Evolutionary conservation across 1,140 invertebrate species (phyloP).

Genomic region (Drosophila bocqueti): DNA sequence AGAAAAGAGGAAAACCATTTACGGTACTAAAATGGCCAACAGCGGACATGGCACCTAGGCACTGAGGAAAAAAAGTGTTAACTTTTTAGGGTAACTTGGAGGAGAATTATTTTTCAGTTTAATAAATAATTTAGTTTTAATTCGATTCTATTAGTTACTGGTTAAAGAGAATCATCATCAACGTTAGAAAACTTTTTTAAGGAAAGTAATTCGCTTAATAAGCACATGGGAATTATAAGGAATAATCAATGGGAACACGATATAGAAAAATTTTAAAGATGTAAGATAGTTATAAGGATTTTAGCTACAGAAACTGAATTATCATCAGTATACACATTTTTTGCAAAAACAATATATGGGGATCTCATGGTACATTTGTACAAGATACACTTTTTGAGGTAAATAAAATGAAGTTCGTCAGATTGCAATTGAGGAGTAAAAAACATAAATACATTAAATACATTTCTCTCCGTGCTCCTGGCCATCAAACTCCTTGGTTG

Average conservation of each 20-base stretch:
- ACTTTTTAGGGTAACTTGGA: not conserved
- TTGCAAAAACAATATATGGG: no score
- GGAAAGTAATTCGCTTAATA: not conserved
- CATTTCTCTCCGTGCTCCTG: constrained; percentile 4
- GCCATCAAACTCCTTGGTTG: constrained; percentile 26
- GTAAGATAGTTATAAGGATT: not conserved
- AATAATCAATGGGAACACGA: not conserved
- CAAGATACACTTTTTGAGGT: no score
- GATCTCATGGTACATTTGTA: no score
- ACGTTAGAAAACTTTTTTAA: not conserved
- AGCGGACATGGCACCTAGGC: constrained; percentile 3
- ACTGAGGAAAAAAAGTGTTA: not conserved
- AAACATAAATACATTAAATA: not conserved
- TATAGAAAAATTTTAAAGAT: not conserved
- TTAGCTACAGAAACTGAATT: no score
- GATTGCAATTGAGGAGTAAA: no score
- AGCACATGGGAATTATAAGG: not conserved
- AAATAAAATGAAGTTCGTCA: no score
- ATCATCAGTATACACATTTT: no score
- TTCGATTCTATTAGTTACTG: not conserved
- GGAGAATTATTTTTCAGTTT: not conserved
- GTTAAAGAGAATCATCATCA: not conserved
- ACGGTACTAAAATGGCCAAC: constrained; percentile 7
- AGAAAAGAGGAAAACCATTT: constrained; percentile 28
- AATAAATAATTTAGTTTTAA: no score